Evolutionary conservation across 2,797 vertebrate genomes (phyloP).

Genomic region (Agapornis canus): DNA sequence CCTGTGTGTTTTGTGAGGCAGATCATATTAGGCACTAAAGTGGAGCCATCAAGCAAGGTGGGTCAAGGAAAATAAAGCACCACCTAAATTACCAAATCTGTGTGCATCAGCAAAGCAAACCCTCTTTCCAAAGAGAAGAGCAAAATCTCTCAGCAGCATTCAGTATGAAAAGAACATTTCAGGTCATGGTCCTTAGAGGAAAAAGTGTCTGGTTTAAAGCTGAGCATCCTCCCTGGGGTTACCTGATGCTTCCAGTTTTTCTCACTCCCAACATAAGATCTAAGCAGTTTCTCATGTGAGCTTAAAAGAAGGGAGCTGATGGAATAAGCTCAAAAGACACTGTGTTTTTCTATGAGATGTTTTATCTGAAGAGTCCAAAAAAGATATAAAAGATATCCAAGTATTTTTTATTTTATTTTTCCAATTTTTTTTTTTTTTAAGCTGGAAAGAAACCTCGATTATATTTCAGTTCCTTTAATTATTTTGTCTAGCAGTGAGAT

Average conservation of each 20-base stretch:
- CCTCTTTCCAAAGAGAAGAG: neutral
- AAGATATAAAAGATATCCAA: slow-evolving; percentile 37
- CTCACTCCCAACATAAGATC: neutral
- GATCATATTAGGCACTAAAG: neutral
- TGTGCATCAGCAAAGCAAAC: neutral
- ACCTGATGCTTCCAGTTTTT: neutral
- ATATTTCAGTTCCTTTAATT: slow-evolving; percentile 59
- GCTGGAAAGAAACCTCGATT: slow-evolving; percentile 12
- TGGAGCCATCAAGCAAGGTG: neutral
- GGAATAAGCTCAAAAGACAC: neutral
- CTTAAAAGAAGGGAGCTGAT: neutral
- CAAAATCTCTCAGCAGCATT: neutral
- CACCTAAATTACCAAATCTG: neutral
- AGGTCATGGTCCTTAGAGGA: neutral
- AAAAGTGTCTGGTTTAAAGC: neutral
- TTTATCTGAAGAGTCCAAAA: slow-evolving; percentile 40
- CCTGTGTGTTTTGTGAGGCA: neutral
- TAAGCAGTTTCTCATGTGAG: neutral
- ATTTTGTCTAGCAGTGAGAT: slow-evolving; percentile 63
- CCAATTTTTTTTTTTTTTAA: neutral
- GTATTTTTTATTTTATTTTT: neutral
- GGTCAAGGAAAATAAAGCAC: neutral
- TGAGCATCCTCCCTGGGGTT: neutral
- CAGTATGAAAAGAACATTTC: neutral
- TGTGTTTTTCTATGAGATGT: neutral